These are phyloP conservation scores for Otolemur crassicaudatus DNA, from an alignment of 2,797 vertebrate genomes.

Conservation along the genomic window DNA sequence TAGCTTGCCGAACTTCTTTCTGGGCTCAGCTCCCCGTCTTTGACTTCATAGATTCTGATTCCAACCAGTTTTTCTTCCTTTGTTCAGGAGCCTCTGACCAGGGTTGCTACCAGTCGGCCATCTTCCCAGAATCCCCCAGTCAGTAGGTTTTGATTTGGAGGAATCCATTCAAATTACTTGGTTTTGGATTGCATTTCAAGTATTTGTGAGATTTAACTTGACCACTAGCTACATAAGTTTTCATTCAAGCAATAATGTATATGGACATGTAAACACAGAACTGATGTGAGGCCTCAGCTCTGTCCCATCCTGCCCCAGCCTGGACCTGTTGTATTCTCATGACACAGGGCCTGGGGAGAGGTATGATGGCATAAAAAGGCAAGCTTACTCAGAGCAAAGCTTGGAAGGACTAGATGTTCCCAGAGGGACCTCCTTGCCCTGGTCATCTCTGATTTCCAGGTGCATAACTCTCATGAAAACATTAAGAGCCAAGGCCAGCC, in stretches of 20 bases:
- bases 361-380: no score
- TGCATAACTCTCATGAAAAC: not conserved
- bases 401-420: not conserved
- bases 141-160: not conserved
- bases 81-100: no score
- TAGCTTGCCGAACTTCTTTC: no score
- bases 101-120: no score
- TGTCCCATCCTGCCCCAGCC: no score
- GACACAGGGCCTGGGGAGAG: fast-evolving
- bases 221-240: not conserved
- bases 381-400: fast-evolving
- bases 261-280: not conserved
- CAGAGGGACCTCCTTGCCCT: not conserved
- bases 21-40: no score
- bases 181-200: not conserved
- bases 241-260: not conserved
- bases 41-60: no score
- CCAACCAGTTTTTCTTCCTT: no score
- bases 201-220: not conserved
- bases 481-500: fast-evolving
- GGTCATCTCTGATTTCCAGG: not conserved
- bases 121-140: no score
- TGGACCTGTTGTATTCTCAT: not conserved
- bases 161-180: not conserved
- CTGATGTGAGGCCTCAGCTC: not conserved